These are phyloP conservation scores for Ramazzottius varieornatus DNA, from an alignment of 2,888 invertebrate genomes.

Conservation along the genomic window DNA sequence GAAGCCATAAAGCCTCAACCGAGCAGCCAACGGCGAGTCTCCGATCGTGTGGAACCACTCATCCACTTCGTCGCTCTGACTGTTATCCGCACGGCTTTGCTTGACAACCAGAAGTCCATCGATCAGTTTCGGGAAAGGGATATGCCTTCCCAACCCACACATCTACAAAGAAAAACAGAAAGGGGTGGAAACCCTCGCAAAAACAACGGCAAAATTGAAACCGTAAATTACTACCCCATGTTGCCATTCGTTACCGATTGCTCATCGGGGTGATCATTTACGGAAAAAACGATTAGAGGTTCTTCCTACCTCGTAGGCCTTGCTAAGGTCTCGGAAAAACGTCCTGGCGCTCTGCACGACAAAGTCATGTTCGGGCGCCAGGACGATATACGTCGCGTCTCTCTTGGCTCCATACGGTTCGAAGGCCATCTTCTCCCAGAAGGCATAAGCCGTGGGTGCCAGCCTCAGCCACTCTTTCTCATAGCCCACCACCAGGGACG, in stretches of 20 bases:
- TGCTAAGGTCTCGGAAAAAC: slow-evolving; percentile 74
- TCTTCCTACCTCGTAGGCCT: slow-evolving; percentile 63
- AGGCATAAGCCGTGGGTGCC: slow-evolving; percentile 72
- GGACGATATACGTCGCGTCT: slow-evolving; percentile 76
- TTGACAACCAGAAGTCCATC: neutral
- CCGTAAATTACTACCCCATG: too few species aligned
- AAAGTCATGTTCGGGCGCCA: slow-evolving; percentile 70
- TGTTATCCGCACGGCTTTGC: neutral
- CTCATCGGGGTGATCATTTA: too few species aligned
- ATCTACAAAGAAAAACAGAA: slow-evolving; percentile 25
- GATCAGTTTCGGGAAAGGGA: slow-evolving; percentile 43
- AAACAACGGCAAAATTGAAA: neutral
- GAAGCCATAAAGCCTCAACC: slow-evolving; percentile 53
- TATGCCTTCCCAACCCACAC: slow-evolving; percentile 71
- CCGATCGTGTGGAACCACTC: slow-evolving; percentile 17
- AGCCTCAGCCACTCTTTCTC: slow-evolving; percentile 81
- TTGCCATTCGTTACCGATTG: too few species aligned
- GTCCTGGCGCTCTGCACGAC: slow-evolving; percentile 46
- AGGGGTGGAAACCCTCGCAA: neutral
- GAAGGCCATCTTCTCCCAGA: slow-evolving; percentile 86
- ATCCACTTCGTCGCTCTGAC: slow-evolving; percentile 1
- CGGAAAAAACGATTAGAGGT: too few species aligned
- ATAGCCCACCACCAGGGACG: slow-evolving; percentile 68
- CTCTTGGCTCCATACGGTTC: slow-evolving; percentile 85
- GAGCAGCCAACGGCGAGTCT: slow-evolving; percentile 48